Evolutionary conservation across 2,888 invertebrate genomes (phyloP), one percentile per base, ranked within the genome.

Genomic region (Cetonia aurata): DNA sequence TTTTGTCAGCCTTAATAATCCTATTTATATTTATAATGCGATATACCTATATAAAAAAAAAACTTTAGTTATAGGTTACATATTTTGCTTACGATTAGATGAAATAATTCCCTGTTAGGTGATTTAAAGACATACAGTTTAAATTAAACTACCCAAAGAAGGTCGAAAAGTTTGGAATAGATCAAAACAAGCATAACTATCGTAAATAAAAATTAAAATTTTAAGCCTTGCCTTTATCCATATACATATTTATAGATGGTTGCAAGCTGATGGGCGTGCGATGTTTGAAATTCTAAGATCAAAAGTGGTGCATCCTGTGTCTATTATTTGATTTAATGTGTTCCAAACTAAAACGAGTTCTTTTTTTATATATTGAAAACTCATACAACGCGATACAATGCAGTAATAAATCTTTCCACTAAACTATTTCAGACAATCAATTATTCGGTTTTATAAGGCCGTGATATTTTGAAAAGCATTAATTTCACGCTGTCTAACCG

Each of bases 401-500:
- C 69, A 13, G 57, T 42, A 69, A 69, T 69, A 69, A 69, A 69
- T 69, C 69, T 69, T 52, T 69, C 57, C 41, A 59, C 59, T 57
- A 57, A 69, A 69, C 69, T 69, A 57, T 69, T 69, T 69, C 48
- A 69, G 59, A 69, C 69, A 59, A 69, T 69, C 59, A 69, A 69
- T 69, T 69, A 69, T 59, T 69, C 56, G 41, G 59, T 69, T 57
- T 57, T 69, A 69, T 59, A 69, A 69, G 59, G 69, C 57, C 69
- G n/a, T 42, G 69, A 52, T 59, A 69, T 59, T 69, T 52, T 60
- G 41, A 69, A 69, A 59, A 69, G 69, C 57, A 57, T 69, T 69
- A 69, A 69, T 69, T 69, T 69, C 69, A 69, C 69, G 69, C 69
- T 69, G 69, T 69, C 69, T 69, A 69, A 69, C 50, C 69, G 59